A percentile compares a stretch with the other conserved stretches of the same genome.
These are phyloP conservation scores for Falco concolor DNA, from an alignment of 2,797 vertebrate genomes.

Conservation along the genomic window DNA sequence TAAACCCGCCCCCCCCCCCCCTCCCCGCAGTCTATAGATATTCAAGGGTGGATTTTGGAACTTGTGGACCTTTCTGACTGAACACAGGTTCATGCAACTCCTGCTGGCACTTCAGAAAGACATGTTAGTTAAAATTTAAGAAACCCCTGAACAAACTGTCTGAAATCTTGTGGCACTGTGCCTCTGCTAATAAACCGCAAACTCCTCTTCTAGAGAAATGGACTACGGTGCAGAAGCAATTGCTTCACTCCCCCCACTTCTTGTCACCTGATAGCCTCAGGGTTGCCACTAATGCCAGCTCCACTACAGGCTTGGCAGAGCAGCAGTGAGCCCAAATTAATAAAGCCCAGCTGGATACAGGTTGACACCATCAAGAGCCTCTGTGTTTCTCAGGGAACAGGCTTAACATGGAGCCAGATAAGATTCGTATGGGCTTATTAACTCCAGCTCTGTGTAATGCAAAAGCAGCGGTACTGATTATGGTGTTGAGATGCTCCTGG, in stretches of 20 bases:
- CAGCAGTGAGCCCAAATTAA: background rate
- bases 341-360: background rate
- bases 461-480: background rate
- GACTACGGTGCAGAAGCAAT: background rate
- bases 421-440: background rate
- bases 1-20: background rate
- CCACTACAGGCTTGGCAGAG: background rate
- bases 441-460: background rate
- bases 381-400: background rate
- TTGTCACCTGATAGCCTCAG: background rate
- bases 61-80: background rate
- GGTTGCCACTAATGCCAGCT: background rate
- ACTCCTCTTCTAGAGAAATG: background rate
- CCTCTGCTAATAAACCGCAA: background rate
- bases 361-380: background rate
- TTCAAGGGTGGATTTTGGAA: background rate
- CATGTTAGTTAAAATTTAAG: background rate
- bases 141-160: background rate
- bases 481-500: constrained; percentile 7
- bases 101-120: background rate
- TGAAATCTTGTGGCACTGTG: background rate
- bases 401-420: background rate
- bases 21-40: background rate
- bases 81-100: background rate
- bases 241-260: background rate